Base-by-base conservation (phyloP, 2,888 invertebrate genomes). In the Protophormia terraenovae region DNA sequence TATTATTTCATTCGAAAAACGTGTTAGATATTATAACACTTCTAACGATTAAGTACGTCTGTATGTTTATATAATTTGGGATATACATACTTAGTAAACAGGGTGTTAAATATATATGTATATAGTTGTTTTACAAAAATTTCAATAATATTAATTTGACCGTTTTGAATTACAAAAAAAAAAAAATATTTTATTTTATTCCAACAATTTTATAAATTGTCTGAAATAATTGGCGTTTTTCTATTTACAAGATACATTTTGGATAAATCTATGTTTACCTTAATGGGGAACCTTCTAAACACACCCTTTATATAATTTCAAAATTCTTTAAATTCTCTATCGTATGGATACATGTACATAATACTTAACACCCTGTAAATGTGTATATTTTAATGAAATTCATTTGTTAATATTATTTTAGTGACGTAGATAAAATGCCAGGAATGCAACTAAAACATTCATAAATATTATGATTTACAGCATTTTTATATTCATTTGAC, bases 381-480 rank as follows among this genome's bases (percentile, higher is more conserved):
- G 27, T 12, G 38, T 16, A 27, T 14, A 53, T 35, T 35, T 22
- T 22, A 12, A 27, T n/a, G 47, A 35, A 24, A 47, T 50, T 24
- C 8, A 50, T 62, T 35, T 35, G 24, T 35, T 62, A 75, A 64
- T 50, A 27, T 47, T 62, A 62, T 60, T 73, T 62, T 62, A 16
- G 38, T 71, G 71, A 19, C 55, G 35, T 35, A 67, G 19, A 73
- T 69, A 69, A 64, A 60, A 81, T 67, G 12, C 53, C 5, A 38
- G 50, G 45, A 62, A 82, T 69, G 67, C 71, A 82, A 53, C 55
- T 35, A 24, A 47, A 64, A 64, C 24, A 62, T 71, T 55, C 35
- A 82, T 82, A 82, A 71, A 82, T 62, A 76, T 53, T 45, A 82
- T 82, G 53, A 76, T 72, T 72, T 76, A 55, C 50, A 66, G 32